Evolutionary conservation across 2,888 invertebrate genomes (phyloP), one percentile per base, ranked within the genome.

Genomic region (Escarpia spicata): DNA sequence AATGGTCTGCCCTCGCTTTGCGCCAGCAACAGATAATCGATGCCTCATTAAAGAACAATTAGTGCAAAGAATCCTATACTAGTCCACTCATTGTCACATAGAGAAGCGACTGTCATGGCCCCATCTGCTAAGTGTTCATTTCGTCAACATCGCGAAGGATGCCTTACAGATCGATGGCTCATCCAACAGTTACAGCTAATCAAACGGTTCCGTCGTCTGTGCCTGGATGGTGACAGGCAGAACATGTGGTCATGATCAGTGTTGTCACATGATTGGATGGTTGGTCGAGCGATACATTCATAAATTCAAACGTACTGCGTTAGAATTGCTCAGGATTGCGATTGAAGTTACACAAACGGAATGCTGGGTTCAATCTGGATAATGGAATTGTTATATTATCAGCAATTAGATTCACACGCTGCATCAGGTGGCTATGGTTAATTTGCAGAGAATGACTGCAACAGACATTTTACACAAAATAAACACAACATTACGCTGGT

Each of bases 41-140:
- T 75, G 75, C 26, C 75, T 75, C 75, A 26, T 75, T 75, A 75
- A 75, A 75, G 75, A 75, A 75, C 75, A 75, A 75, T 75, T 75
- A 75, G 75, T 2, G n/a, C 26, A 75, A n/a, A 75, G 75, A 26
- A 75, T 19, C 26, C 6, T 4, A 15, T 75, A 26, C 75, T 75
- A 2, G n/a, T 3, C 26, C 75, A 26, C 19, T 26, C 19, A n/a
- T 75, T 75, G 26, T 75, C 75, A 75, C 26, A 19, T 75, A 4
- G n/a, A n/a, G 75, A 26, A 75, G 75, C 75, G 19, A 75, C 75
- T 75, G 75, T n/a, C 75, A 26, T 0, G 26, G 26, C 26, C 75
- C 75, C 26, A 26, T 75, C 75, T 75, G 75, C 6, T 15, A 26
- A 6, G 26, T 6, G 75, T 75, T 75, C 19, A 75, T 75, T 75